Evolutionary conservation across 1,140 invertebrate species (phyloP).

Genomic region (Apis cerana): DNA sequence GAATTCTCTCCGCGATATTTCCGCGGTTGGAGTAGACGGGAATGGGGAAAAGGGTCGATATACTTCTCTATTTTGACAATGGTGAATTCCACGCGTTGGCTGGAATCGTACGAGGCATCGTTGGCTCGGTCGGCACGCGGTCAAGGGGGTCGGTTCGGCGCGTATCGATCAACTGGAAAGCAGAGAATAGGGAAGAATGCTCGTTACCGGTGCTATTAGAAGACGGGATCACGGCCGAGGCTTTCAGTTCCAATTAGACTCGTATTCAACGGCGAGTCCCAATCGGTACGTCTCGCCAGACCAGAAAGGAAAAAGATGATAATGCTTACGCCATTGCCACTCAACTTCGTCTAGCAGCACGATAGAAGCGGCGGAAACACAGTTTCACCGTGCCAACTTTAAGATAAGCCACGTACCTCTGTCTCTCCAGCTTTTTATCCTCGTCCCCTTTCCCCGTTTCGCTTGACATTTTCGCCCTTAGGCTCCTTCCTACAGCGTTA

Average conservation of each 20-base stretch:
- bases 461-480: neutral
- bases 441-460: neutral
- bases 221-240: neutral
- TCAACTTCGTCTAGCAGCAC: slow-evolving; percentile 42
- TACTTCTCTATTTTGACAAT: too few species aligned
- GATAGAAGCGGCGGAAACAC: slow-evolving; percentile 21
- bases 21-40: too few species aligned
- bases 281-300: slow-evolving; percentile 15
- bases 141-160: neutral
- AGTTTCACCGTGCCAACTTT: slow-evolving; percentile 11
- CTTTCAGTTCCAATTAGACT: slow-evolving; percentile 41
- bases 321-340: slow-evolving; percentile 13
- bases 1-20: too few species aligned
- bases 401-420: slow-evolving; percentile 51
- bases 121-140: neutral
- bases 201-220: slow-evolving; percentile 20
- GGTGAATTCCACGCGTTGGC: neutral
- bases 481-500: neutral
- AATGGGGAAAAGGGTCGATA: too few species aligned
- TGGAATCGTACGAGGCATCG: neutral
- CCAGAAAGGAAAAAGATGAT: neutral
- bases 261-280: slow-evolving; percentile 22
- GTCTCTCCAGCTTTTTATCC: neutral
- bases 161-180: slow-evolving; percentile 6
- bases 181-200: neutral